Evolutionary conservation across 2,797 vertebrate genomes (phyloP).

Genomic region (Pseudochirops corinnae): DNA sequence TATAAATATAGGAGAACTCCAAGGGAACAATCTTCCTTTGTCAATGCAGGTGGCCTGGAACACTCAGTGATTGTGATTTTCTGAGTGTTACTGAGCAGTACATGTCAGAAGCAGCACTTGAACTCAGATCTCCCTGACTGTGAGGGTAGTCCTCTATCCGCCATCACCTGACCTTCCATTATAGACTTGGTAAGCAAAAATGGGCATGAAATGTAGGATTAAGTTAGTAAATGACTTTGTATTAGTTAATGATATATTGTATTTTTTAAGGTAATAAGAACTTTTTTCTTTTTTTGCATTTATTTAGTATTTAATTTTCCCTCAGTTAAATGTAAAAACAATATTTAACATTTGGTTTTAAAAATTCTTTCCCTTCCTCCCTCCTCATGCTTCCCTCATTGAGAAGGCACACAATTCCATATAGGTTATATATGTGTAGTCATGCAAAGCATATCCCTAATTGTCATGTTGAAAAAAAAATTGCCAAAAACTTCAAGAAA

Average conservation of each 20-base stretch:
- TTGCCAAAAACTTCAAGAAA: too few species aligned
- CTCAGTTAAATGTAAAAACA: too few species aligned
- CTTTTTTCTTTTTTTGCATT: neutral
- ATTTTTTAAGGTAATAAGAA: neutral
- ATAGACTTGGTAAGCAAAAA: neutral
- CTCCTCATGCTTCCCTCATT: too few species aligned
- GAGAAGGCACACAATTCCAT: too few species aligned
- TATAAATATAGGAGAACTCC: neutral
- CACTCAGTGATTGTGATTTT: neutral
- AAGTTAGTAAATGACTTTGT: neutral
- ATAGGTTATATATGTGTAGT: too few species aligned
- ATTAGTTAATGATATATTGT: neutral
- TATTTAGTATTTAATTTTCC: too few species aligned
- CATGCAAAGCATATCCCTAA: too few species aligned
- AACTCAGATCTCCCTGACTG: neutral
- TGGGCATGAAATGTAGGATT: neutral
- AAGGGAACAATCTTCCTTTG: neutral
- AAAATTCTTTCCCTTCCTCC: too few species aligned
- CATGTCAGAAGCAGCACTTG: neutral
- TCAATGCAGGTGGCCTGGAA: neutral
- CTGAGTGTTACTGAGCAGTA: neutral
- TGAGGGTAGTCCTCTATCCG: neutral
- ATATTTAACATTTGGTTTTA: too few species aligned
- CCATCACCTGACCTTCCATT: neutral
- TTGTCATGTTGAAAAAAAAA: too few species aligned